phyloP scores from a whole-genome alignment of 2,113 vertebrate species.

The Smithornis capensis region DNA sequence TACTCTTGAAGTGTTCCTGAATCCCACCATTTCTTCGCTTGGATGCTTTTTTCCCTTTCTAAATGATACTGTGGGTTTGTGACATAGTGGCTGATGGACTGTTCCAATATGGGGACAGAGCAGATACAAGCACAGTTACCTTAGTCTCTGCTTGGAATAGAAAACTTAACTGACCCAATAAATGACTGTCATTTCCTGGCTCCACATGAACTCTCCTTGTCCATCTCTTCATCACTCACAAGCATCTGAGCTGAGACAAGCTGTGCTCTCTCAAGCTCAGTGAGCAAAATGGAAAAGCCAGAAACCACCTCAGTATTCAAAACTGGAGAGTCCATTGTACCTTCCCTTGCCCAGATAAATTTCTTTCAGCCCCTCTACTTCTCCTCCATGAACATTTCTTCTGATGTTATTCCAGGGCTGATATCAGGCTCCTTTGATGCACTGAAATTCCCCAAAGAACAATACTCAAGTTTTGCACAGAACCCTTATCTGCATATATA shows the following conservation, averaged over 20 bases:
- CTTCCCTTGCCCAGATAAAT: not conserved
- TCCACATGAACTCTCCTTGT: not conserved
- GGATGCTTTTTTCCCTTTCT: not conserved
- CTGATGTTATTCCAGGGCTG: constrained; percentile 18
- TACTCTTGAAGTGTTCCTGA: not conserved
- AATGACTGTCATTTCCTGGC: not conserved
- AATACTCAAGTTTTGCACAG: not conserved
- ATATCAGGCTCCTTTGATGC: constrained; percentile 26
- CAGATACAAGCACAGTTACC: not conserved
- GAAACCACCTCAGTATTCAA: not conserved
- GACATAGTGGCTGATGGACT: not conserved
- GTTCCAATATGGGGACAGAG: not conserved
- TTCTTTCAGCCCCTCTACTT: not conserved
- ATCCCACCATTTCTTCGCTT: not conserved
- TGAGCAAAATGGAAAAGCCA: not conserved
- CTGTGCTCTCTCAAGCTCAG: not conserved
- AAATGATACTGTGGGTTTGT: not conserved
- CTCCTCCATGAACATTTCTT: not conserved
- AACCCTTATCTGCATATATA: not conserved
- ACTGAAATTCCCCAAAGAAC: constrained; percentile 10
- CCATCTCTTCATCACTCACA: not conserved
- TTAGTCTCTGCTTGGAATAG: not conserved
- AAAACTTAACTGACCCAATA: not conserved
- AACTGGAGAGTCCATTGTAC: not conserved
- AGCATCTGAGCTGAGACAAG: not conserved